A percentile compares a stretch with the other conserved stretches of the same genome.
Conservation (phyloP, 2,797 vertebrate genomes). For the Cyclura pinguis region DNA sequence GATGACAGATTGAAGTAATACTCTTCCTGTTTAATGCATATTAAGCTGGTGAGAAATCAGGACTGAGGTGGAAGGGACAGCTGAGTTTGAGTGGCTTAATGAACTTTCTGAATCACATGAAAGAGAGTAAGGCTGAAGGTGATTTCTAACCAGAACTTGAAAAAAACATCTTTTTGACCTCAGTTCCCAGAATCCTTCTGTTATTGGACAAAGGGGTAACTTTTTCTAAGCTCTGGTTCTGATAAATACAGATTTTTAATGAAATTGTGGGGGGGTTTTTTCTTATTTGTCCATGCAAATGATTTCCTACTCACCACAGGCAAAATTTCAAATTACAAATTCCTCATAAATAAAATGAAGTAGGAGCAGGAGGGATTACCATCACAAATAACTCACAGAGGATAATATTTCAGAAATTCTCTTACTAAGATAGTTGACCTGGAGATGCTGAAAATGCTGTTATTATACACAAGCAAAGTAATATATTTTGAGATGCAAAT, state of each 20-base stretch:
- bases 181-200: too few species aligned
- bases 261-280: not conserved
- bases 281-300: not conserved
- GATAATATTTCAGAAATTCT: not conserved
- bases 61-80: not conserved
- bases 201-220: too few species aligned
- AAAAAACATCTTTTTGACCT: too few species aligned
- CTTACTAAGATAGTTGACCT: constrained; percentile 21
- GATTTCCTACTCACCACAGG: not conserved
- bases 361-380: not conserved
- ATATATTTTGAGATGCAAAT: constrained; percentile 1
- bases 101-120: not conserved
- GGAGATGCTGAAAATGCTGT: not conserved
- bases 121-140: not conserved
- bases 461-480: constrained; percentile 10
- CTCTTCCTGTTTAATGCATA: not conserved
- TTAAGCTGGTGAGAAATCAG: not conserved
- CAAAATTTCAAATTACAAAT: not conserved
- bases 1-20: not conserved
- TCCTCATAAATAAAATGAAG: not conserved
- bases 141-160: not conserved
- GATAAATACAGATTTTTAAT: not conserved
- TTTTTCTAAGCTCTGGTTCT: not conserved
- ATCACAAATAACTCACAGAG: not conserved
- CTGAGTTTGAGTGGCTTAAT: not conserved